A percentile compares a stretch with the other conserved stretches of the same genome.
Conservation (phyloP, 2,113 vertebrate genomes). For the Candoia aspera region DNA sequence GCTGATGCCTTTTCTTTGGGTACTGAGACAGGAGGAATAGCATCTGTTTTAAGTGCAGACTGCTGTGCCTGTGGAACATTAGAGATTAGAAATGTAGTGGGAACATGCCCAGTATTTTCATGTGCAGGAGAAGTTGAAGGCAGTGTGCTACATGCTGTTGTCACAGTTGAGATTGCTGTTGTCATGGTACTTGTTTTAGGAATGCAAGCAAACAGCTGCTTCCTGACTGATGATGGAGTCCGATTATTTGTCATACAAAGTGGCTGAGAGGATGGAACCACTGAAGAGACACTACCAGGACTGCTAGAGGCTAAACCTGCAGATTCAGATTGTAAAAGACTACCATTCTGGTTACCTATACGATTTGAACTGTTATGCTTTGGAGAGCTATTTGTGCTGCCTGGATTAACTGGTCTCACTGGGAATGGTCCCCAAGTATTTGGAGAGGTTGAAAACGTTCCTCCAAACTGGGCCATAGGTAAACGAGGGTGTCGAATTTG, state of each 20-base stretch:
- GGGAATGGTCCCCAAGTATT: slow-evolving; percentile 99
- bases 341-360: slow-evolving; percentile 73
- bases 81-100: slow-evolving; percentile 77
- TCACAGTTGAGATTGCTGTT: slow-evolving; percentile 75
- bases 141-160: slow-evolving; percentile 74
- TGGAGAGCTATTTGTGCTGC: slow-evolving; percentile 93
- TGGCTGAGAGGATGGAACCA: slow-evolving; percentile 73
- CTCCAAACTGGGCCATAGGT: slow-evolving; percentile 97
- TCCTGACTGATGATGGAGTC: slow-evolving; percentile 90
- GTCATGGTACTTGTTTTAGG: slow-evolving; percentile 80
- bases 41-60: slow-evolving; percentile 81
- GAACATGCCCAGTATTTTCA: slow-evolving; percentile 69
- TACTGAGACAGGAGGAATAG: slow-evolving; percentile 71
- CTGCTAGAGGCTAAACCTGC: slow-evolving; percentile 73
- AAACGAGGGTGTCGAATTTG: slow-evolving; percentile 97
- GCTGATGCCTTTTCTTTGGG: slow-evolving; percentile 83
- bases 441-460: slow-evolving; percentile 91
- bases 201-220: slow-evolving; percentile 90
- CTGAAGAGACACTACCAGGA: slow-evolving; percentile 76
- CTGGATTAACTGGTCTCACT: slow-evolving; percentile 94
- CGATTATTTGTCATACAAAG: slow-evolving; percentile 76
- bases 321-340: slow-evolving; percentile 72
- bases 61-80: slow-evolving; percentile 76
- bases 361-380: slow-evolving; percentile 87
- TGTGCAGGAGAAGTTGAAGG: slow-evolving; percentile 74